Percentiles rank a stretch among this genome's conserved stretches.
These are phyloP conservation scores for Drosophila nikananu DNA, from an alignment of 1,140 invertebrate species.

Conservation along the genomic window DNA sequence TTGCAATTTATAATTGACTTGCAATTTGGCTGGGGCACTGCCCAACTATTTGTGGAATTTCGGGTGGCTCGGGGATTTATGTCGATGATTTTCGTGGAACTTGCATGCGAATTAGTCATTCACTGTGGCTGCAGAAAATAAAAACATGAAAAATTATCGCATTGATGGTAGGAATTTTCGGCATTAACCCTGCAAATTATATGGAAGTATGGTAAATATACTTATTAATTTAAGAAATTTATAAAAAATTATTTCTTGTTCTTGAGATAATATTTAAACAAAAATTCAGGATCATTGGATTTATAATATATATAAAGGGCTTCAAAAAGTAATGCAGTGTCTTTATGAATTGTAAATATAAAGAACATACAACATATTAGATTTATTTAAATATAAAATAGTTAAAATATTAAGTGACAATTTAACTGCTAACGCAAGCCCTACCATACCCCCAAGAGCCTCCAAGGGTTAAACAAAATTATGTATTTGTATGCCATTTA, in stretches of 20 bases:
- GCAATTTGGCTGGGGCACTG: conserved; percentile 76
- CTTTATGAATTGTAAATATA: too few species aligned
- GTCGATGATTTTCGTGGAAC: conserved; percentile 69
- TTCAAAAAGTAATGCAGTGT: not conserved
- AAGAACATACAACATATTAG: too few species aligned
- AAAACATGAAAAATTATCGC: conserved; percentile 45
- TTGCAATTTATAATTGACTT: conserved; percentile 84
- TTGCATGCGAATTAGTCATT: conserved; percentile 81
- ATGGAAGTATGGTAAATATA: not conserved
- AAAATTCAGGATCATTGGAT: not conserved
- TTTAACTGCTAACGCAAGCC: not conserved
- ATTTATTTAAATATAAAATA: not conserved
- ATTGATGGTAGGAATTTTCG: conserved; percentile 28
- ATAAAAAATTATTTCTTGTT: not conserved
- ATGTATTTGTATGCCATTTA: conserved; percentile 64
- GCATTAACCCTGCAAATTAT: conserved; percentile 33
- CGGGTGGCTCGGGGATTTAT: conserved; percentile 16
- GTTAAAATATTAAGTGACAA: not conserved
- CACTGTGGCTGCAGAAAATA: conserved; percentile 27
- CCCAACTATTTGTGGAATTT: conserved; percentile 68
- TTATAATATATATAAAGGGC: not conserved
- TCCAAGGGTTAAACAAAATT: conserved; percentile 57
- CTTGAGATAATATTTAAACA: not conserved
- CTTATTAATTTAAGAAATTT: not conserved
- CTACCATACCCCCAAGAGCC: not conserved